Evolutionary conservation across 2,113 vertebrate species (phyloP), one percentile per base, ranked within the genome.

Genomic region (Odocoileus virginianus): DNA sequence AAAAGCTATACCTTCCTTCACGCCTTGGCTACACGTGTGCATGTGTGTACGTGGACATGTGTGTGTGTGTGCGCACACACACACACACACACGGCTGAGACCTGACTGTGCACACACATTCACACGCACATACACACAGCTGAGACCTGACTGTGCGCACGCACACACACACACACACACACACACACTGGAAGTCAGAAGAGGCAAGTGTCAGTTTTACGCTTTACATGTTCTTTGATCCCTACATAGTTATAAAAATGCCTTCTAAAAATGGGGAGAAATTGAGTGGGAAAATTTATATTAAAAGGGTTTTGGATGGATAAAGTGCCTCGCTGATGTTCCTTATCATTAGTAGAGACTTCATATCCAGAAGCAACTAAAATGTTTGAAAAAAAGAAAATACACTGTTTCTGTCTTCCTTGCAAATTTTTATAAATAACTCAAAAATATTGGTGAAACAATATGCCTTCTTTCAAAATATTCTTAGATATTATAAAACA

Each of bases 361-460:
- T 50, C 45, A 19, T 45, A 45, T 78, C 25, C 25, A 78, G 74
- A 78, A 47, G 47, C 16, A 79, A 11, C 45, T 50, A 47, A 79
- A 50, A 33, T 1, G 16, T 79, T 79, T 50, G n/a, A 71, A 71
- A 71, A 19, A 40, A 71, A 71, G n/a, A 33, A 50, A 79, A 79
- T 79, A 19, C 15, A 50, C 28, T 30, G 2, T 76, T 45, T 76
- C 28, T 0, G 0, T 79, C 28, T 50, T 33, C 45, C 8, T 79
- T 79, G 76, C 45, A 79, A 50, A 19, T 79, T 79, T 79, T 33
- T 45, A 79, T 15, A 79, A 19, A 50, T 79, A 79, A 79, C 27
- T 50, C 30, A 79, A 19, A 50, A 79, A 33, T 79, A 50, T 19
- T 33, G 45, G 28, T 30, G 45, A 79, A 33, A 50, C 28, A 30